phyloP scores from a whole-genome alignment of 2,113 vertebrate species.

The Suncus etruscus region DNA sequence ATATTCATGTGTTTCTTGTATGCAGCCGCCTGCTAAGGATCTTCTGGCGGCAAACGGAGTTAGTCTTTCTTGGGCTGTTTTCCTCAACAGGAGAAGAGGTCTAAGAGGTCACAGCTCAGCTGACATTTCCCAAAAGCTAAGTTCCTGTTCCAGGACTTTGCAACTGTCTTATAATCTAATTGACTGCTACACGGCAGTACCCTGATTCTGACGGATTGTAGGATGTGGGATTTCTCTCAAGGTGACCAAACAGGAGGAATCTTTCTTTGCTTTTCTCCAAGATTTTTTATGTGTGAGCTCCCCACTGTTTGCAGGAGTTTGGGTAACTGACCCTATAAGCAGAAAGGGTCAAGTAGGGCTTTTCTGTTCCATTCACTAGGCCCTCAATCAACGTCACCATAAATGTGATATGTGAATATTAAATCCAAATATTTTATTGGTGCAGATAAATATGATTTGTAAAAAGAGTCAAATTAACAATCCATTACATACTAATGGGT shows the following conservation, averaged over 20 bases:
- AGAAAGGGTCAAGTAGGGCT: constrained; percentile 55
- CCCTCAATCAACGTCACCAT: constrained; percentile 75
- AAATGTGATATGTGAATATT: constrained; percentile 78
- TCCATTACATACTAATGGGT: constrained; percentile 87
- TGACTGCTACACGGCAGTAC: background rate
- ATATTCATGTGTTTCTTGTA: constrained; percentile 15
- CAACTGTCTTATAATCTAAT: background rate
- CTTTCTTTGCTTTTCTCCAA: background rate
- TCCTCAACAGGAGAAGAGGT: background rate
- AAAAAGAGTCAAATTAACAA: constrained; percentile 89
- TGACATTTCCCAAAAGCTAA: background rate
- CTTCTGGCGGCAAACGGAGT: background rate
- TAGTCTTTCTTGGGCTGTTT: background rate
- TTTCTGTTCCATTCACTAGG: constrained; percentile 59
- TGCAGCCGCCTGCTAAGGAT: constrained; percentile 6
- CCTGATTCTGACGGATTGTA: background rate
- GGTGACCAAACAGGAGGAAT: background rate
- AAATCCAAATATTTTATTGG: constrained; percentile 81
- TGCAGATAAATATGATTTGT: constrained; percentile 88
- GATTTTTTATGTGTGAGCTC: background rate
- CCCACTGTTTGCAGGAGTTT: constrained; percentile 6
- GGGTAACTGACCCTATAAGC: background rate
- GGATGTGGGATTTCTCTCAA: background rate
- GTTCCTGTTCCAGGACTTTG: constrained; percentile 17
- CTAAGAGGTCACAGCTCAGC: background rate